A percentile compares a stretch with the other conserved stretches of the same genome.
These are phyloP conservation scores for Diplazon laetatorius DNA, from an alignment of 2,888 invertebrate species.

Conservation along the genomic window DNA sequence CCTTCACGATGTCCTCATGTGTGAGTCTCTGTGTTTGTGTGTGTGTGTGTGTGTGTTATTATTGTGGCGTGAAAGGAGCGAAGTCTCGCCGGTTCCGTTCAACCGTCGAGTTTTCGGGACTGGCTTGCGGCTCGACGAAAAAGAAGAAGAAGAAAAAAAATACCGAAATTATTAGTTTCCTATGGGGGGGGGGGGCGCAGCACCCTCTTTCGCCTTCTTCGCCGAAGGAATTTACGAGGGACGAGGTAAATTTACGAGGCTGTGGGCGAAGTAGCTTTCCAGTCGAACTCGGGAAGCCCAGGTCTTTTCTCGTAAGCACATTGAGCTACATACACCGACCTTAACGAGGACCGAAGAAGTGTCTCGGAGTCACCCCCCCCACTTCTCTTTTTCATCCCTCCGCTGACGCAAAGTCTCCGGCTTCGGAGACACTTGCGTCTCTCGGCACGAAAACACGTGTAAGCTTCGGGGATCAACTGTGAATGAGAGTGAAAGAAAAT, in stretches of 20 bases:
- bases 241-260: constrained; percentile 54
- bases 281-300: constrained; percentile 23
- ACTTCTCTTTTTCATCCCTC: constrained; percentile 7
- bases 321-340: background rate
- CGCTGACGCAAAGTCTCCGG: background rate
- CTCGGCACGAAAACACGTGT: constrained; percentile 55
- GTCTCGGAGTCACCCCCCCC: constrained; percentile 21
- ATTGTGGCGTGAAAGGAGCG: constrained; percentile 34
- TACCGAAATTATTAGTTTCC: constrained; percentile 46
- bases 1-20: constrained; percentile 33
- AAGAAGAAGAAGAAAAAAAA: constrained; percentile 35
- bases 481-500: constrained; percentile 45
- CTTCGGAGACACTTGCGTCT: constrained; percentile 42
- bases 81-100: constrained; percentile 13
- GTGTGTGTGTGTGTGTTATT: too few relatives aligned
- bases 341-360: constrained; percentile 24
- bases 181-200: too few relatives aligned
- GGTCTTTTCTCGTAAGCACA: constrained; percentile 12
- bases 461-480: constrained; percentile 60
- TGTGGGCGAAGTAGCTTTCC: constrained; percentile 12
- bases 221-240: constrained; percentile 64
- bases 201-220: too few relatives aligned
- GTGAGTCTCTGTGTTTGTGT: too few relatives aligned
- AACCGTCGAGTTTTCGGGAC: constrained; percentile 26
- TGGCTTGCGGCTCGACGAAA: constrained; percentile 16